Base-by-base conservation (phyloP, 2,888 invertebrate species). In the Eupithecia vulgata region DNA sequence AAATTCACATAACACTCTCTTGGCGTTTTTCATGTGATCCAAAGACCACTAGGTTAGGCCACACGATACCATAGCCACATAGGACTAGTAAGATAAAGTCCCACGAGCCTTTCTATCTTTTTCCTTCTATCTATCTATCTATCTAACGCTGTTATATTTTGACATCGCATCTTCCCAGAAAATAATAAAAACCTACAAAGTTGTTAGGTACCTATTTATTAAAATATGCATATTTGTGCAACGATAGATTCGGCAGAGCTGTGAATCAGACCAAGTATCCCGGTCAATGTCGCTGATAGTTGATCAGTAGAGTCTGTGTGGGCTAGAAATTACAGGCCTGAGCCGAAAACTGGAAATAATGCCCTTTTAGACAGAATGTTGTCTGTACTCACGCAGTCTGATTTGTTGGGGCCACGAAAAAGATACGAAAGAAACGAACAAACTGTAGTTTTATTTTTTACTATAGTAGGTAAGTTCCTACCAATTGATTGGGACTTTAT, bases 231-330 rank as follows among this genome's bases (percentile, higher is more conserved):
- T 45, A 61, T 71, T 75, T 75, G 74, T 77, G 77, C 73, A 78
- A 78, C 78, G 35, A 40, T 12, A 40, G 10, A 65, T 57, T 57
- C 25, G 57, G 57, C 57, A 65, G 65, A 42, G 82, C 84, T 83
- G 86, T 84, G 85, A 90, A 91, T 91, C 87, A 90, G 90, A 88
- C 88, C 90, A 90, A 87, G 88, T 88, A 87, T 81, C 78, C 80
- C 82, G 86, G 86, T 87, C 91, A 91, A 91, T 91, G 91, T 89
- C 90, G 87, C 86, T 85, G 86, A 88, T 87, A 87, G 87, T 88
- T 78, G 77, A 76, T 72, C 71, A 72, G 67, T 71, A 34, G 67
- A 71, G 67, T 70, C 66, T 73, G 64, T 70, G 70, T 59, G 67
- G 66, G 64, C 67, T 67, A 42, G 21, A 42, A 13, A 42, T 62